Evolutionary conservation across 2,113 vertebrate genomes (phyloP).

Genomic region (Sialia sialis): DNA sequence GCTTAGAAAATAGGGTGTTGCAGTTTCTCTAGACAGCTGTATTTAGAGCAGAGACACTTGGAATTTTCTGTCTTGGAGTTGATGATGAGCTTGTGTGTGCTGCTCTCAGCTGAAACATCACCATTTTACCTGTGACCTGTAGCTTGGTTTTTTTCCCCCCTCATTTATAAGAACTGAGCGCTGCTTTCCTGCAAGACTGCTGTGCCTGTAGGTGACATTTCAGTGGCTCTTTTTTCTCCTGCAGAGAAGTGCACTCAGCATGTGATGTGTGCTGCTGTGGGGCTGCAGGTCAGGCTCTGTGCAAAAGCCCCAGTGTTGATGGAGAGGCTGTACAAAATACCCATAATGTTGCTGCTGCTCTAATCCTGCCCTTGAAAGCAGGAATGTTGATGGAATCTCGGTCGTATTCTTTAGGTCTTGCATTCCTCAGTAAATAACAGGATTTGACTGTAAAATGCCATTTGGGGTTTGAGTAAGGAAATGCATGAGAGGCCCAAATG

Average conservation of each 20-base stretch:
- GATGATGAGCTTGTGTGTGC: background rate
- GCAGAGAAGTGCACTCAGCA: background rate
- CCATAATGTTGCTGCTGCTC: background rate
- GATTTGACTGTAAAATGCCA: conserved; percentile 17
- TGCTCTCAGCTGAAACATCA: background rate
- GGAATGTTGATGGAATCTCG: conserved; percentile 24
- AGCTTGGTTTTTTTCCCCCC: rapidly evolving
- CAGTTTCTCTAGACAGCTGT: background rate
- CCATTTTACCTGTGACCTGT: background rate
- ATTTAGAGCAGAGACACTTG: background rate
- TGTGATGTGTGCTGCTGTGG: background rate
- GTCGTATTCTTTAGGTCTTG: conserved; percentile 16
- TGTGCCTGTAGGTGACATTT: rapidly evolving
- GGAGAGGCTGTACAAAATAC: background rate
- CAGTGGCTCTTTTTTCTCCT: background rate
- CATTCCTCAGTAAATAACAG: conserved; percentile 60
- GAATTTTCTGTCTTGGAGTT: background rate
- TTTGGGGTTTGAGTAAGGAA: conserved; percentile 25
- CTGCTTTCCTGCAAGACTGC: background rate
- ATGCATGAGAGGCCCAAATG: background rate
- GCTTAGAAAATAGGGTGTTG: background rate
- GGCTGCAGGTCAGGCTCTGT: background rate
- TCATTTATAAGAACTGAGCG: background rate
- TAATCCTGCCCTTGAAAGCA: conserved; percentile 26
- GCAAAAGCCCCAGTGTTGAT: background rate